Conservation (phyloP, 2,113 vertebrate species). For the Cololabis saira region DNA sequence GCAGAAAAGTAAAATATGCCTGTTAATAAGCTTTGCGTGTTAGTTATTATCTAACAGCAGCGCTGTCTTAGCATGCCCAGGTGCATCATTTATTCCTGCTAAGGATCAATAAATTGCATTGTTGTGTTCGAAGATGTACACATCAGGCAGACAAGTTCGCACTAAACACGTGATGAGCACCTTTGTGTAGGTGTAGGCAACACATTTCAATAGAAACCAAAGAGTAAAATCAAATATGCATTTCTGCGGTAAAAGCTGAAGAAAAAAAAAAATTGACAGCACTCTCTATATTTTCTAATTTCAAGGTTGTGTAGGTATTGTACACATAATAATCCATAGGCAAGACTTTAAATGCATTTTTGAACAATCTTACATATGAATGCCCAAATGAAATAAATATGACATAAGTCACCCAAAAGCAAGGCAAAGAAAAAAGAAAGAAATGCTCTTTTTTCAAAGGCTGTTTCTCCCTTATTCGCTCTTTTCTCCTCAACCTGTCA, state of each 20-base stretch:
- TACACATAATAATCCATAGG: not conserved
- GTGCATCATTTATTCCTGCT: constrained; percentile 51
- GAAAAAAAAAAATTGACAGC: not conserved
- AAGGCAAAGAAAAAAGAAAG: not conserved
- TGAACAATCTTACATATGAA: not conserved
- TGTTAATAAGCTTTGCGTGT: not conserved
- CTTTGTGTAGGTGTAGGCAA: constrained; percentile 1
- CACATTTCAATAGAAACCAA: not conserved
- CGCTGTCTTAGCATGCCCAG: constrained; percentile 51
- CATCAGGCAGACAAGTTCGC: constrained; percentile 21
- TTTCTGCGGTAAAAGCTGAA: not conserved
- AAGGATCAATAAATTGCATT: constrained; percentile 31
- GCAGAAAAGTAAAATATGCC: no score
- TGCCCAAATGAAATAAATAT: constrained; percentile 7
- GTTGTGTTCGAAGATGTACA: constrained; percentile 1
- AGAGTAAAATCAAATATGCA: not conserved
- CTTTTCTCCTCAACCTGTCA: constrained; percentile 32
- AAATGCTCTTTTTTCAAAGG: constrained; percentile 18
- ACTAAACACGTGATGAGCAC: not conserved
- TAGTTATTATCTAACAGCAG: constrained; percentile 39
- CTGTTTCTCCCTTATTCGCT: constrained; percentile 28
- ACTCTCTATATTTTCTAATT: not conserved
- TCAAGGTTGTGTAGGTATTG: not conserved
- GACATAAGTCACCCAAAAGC: not conserved
- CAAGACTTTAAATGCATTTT: constrained; percentile 6